Evolutionary conservation across 2,888 invertebrate species (phyloP), one percentile per base, ranked within the genome.

Genomic region (Drosophila yooni): DNA sequence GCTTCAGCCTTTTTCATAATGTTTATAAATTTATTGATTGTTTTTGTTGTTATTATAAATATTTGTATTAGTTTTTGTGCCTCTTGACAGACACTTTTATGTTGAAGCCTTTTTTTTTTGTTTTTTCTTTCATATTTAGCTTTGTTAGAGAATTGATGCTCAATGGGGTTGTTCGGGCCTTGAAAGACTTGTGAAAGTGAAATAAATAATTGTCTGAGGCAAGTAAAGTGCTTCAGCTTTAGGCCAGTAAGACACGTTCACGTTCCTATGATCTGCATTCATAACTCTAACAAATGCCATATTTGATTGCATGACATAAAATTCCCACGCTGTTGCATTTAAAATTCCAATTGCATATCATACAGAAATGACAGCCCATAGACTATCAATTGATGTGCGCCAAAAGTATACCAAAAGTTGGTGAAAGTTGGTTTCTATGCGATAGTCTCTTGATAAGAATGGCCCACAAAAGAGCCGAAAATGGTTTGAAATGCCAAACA

Each of bases 21-120:
- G 88, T 76, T 77, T 82, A 70, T 72, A 71, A 76, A 76, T 71
- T 68, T 82, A 85, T 90, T 77, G 77, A 88, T 77, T 79, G 85
- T 89, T 72, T 83, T 70, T 71, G 67, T 72, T 89, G 74, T 74
- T 70, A 75, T 75, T 50, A 79, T 81, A 81, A 83, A 74, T 81
- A 78, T 89, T 81, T 81, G 75, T 76, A 50, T 70, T 70, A 61
- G 67, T 70, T 70, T 64, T 58, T 58, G 48, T 64, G 60, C 57
- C 81, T 38, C 69, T 71, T 57, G 40, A 21, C 15, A 25, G 63
- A 51, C 68, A 71, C 79, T 81, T 70, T 50, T 27, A 51, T 52
- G 54, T 66, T 73, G 79, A 74, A 71, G 70, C 57, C 82, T 53
- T 71, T 70, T 54, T 56, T 53, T 69, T 11, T 53, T 48, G 18